Conservation (phyloP, 1,140 invertebrate species). For the Laupala kohalensis region DNA sequence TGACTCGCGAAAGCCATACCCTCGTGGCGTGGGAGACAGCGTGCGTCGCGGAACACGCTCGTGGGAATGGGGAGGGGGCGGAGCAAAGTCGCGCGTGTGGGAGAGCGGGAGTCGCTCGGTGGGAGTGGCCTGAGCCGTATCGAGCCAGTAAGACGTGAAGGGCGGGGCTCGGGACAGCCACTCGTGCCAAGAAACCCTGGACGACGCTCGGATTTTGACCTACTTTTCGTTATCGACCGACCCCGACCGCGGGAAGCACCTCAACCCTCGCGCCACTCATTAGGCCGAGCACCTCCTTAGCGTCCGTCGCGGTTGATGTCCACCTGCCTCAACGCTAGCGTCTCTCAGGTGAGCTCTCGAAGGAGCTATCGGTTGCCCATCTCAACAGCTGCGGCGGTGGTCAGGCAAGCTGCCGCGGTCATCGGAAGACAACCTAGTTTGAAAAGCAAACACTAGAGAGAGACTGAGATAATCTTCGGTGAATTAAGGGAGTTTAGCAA, state of each 20-base stretch:
- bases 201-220: background rate
- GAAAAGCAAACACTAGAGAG: no score
- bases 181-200: background rate
- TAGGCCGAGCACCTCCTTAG: background rate
- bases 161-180: background rate
- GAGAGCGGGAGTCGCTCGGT: background rate
- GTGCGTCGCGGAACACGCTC: background rate
- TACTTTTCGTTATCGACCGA: background rate
- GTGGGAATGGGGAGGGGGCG: background rate
- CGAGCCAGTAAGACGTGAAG: background rate
- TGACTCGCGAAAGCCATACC: no score
- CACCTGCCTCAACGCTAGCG: background rate
- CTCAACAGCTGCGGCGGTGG: no score
- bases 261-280: background rate
- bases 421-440: no score
- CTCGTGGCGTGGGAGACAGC: no score
- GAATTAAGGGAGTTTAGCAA: no score
- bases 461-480: no score
- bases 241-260: background rate
- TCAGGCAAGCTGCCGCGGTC: no score
- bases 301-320: background rate
- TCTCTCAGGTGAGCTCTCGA: background rate
- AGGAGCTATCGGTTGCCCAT: no score
- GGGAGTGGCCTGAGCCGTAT: background rate
- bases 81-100: background rate